Conservation (phyloP, 92 coral and sea anemone genomes). For the Palythoa caribaeorum region DNA sequence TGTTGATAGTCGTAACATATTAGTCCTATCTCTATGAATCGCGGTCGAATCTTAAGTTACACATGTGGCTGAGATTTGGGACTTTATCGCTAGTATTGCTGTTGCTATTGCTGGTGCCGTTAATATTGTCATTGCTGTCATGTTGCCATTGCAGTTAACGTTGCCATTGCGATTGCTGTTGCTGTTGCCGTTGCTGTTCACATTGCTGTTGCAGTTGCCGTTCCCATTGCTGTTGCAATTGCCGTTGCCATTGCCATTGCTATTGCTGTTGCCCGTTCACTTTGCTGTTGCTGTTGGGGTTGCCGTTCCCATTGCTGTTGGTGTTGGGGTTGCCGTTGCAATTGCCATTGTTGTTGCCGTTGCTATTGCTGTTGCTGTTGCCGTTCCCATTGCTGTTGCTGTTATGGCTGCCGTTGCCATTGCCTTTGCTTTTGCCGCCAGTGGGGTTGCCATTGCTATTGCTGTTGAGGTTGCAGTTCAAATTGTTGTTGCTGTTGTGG, state of each 20-base stretch:
- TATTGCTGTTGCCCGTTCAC: not conserved
- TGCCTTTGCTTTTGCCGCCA: not conserved
- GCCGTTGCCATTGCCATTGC: not conserved
- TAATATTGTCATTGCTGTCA: no score
- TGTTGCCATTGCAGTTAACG: not conserved
- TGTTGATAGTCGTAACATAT: no score
- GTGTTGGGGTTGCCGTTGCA: not conserved
- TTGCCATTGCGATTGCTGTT: not conserved
- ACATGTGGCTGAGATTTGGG: no score
- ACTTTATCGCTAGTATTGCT: no score
- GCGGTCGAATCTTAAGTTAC: no score
- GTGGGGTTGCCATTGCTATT: not conserved
- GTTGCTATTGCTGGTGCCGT: no score
- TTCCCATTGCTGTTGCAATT: not conserved
- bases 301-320: not conserved
- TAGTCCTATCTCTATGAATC: no score
- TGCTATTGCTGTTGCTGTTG: not conserved
- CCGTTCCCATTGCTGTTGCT: not conserved
- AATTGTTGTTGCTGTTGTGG: not conserved
- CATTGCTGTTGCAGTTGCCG: not conserved
- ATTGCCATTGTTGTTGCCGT: not conserved
- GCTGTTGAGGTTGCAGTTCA: not conserved
- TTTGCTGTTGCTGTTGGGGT: not conserved
- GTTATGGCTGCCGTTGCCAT: not conserved
- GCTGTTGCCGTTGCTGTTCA: not conserved